A percentile compares a stretch with the other conserved stretches of the same genome.
Evolutionary conservation across 2,888 invertebrate species (phyloP).

Genomic region (Rotaria socialis): DNA sequence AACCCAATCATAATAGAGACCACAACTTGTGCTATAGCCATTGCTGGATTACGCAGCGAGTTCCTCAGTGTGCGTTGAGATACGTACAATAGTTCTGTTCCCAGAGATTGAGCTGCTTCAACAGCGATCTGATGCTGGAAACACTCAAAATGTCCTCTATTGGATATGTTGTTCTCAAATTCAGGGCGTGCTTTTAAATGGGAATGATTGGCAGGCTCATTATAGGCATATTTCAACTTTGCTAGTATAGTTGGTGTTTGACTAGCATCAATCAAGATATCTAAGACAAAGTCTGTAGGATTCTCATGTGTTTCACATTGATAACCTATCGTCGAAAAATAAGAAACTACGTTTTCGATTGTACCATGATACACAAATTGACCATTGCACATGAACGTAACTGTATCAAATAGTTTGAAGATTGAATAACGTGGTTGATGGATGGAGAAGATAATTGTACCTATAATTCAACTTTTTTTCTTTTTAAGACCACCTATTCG

Average conservation of each 20-base stretch:
- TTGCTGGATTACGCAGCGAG: background rate
- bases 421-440: slow-evolving; percentile 48
- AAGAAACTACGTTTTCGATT: slow-evolving; percentile 24
- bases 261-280: background rate
- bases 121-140: background rate
- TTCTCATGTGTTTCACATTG: background rate
- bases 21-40: slow-evolving; percentile 50
- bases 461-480: too few relatives aligned
- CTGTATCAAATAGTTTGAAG: slow-evolving; percentile 52
- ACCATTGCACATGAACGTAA: slow-evolving; percentile 55
- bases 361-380: slow-evolving; percentile 56
- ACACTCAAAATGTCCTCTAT: background rate
- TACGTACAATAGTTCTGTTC: background rate
- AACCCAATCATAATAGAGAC: slow-evolving; percentile 55
- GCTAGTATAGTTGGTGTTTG: background rate
- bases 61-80: background rate
- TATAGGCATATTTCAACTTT: background rate
- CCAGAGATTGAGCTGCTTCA: background rate
- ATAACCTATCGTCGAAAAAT: background rate
- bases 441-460: slow-evolving; percentile 49
- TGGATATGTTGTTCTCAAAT: too few relatives aligned
- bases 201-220: background rate
- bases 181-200: background rate
- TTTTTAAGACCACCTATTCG: too few relatives aligned
- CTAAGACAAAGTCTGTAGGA: background rate